phyloP scores from a whole-genome alignment of 2,797 vertebrate genomes.

The Macrochelys suwanniensis region DNA sequence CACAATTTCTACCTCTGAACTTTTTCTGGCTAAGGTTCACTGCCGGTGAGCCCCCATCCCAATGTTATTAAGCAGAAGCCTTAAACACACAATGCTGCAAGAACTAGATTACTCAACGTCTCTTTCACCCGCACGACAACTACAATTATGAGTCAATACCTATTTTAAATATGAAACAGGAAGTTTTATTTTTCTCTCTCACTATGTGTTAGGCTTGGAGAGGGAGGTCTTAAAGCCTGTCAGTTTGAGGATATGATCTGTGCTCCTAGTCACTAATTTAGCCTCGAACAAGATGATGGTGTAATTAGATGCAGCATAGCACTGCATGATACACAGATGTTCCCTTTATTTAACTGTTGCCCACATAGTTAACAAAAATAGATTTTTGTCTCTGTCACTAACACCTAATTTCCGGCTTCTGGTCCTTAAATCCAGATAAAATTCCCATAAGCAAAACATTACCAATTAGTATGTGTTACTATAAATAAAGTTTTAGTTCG shows the following conservation, averaged over 20 bases:
- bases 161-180: slow-evolving; percentile 84
- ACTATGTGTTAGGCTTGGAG: slow-evolving; percentile 57
- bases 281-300: slow-evolving; percentile 73
- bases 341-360: slow-evolving; percentile 75
- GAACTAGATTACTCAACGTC: slow-evolving; percentile 78
- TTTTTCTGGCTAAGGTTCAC: slow-evolving; percentile 65
- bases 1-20: not conserved
- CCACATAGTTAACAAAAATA: slow-evolving; percentile 68
- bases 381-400: slow-evolving; percentile 61
- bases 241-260: slow-evolving; percentile 74
- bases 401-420: slow-evolving; percentile 74
- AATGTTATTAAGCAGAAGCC: slow-evolving; percentile 73
- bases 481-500: slow-evolving; percentile 55
- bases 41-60: slow-evolving; percentile 24
- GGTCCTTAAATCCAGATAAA: slow-evolving; percentile 72
- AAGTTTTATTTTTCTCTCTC: slow-evolving; percentile 73
- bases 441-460: slow-evolving; percentile 61
- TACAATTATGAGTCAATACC: slow-evolving; percentile 81
- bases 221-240: slow-evolving; percentile 54
- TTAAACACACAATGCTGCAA: slow-evolving; percentile 70
- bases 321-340: slow-evolving; percentile 80
- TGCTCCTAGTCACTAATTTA: slow-evolving; percentile 79
- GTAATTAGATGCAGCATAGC: slow-evolving; percentile 80
- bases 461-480: slow-evolving; percentile 58
- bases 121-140: slow-evolving; percentile 75